Evolutionary conservation across 2,888 invertebrate species (phyloP).

Genomic region (Chloromyia formosa): DNA sequence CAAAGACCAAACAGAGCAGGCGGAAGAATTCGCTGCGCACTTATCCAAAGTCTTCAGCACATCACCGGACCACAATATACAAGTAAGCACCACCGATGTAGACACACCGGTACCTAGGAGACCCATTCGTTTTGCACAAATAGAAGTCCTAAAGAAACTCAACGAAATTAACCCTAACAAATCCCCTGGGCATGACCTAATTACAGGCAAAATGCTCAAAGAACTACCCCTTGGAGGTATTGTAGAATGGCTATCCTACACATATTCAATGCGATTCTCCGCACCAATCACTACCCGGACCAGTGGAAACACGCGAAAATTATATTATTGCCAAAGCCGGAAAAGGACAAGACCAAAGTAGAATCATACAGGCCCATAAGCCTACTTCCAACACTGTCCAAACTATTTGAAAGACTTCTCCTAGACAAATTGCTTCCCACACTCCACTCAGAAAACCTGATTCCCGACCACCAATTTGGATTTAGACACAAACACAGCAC

Average conservation of each 20-base stretch:
- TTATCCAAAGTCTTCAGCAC: neutral
- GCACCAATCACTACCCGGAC: neutral
- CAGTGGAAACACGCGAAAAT: neutral
- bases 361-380: constrained; percentile 5
- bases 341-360: neutral
- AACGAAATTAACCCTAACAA: neutral
- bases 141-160: neutral
- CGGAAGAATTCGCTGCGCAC: neutral
- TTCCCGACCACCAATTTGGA: neutral
- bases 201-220: neutral
- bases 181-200: neutral
- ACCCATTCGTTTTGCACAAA: neutral
- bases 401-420: neutral
- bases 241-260: neutral
- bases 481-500: neutral
- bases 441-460: neutral
- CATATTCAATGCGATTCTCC: neutral
- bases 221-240: neutral
- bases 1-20: neutral
- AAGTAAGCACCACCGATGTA: neutral
- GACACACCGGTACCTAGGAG: neutral
- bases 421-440: neutral
- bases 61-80: neutral
- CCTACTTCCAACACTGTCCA: neutral
- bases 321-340: neutral